Percentiles rank a stretch among this genome's conserved stretches.
Evolutionary conservation across 2,113 vertebrate species (phyloP).

Genomic region (Entomyzon cyanotis): DNA sequence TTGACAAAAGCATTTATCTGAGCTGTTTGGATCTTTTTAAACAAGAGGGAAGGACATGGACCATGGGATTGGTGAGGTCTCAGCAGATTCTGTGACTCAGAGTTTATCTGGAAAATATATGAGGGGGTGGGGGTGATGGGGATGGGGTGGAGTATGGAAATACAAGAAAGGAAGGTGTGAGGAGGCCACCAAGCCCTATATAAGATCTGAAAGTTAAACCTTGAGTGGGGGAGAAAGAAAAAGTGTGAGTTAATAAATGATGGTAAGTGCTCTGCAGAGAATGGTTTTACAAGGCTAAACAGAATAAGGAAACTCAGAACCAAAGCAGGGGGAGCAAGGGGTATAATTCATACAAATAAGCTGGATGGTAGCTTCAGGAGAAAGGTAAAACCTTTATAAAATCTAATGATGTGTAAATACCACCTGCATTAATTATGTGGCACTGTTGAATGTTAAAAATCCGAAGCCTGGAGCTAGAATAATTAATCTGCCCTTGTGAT

Average conservation of each 20-base stretch:
- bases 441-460: constrained; percentile 50
- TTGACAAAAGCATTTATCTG: neutral
- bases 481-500: constrained; percentile 65
- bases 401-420: constrained; percentile 69
- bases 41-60: neutral
- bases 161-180: neutral
- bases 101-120: neutral
- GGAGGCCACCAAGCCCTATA: neutral
- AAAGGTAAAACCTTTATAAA: constrained; percentile 62
- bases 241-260: neutral
- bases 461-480: constrained; percentile 27
- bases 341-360: constrained; percentile 21
- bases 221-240: neutral
- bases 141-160: neutral
- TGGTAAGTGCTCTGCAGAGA: neutral
- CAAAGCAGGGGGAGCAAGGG: neutral
- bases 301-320: neutral
- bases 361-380: constrained; percentile 36
- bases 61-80: neutral
- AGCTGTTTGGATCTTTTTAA: neutral
- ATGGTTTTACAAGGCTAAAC: constrained; percentile 18
- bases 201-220: neutral
- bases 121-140: accelerated
- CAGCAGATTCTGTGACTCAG: neutral
- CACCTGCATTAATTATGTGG: constrained; percentile 66